A percentile compares a stretch with the other conserved stretches of the same genome.
Conservation (phyloP, 2,888 invertebrate species). For the Brassicogethes aeneus region DNA sequence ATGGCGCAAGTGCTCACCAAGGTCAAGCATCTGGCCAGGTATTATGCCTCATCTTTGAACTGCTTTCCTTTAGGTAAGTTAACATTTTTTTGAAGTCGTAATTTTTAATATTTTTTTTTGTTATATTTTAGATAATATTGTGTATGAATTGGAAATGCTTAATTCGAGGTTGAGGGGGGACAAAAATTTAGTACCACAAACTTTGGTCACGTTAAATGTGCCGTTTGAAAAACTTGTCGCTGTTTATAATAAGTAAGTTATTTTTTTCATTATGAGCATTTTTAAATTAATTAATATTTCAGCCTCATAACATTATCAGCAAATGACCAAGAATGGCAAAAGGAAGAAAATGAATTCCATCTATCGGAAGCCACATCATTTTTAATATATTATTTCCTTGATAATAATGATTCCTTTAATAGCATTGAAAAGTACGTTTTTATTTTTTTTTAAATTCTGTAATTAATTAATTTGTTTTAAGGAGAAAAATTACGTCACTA, state of each 20-base stretch:
- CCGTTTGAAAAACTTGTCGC: conserved; percentile 69
- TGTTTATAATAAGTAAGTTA: conserved; percentile 67
- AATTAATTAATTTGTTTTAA: conserved; percentile 40
- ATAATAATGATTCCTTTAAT: conserved; percentile 50
- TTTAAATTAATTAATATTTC: conserved; percentile 14
- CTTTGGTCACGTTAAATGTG: conserved; percentile 68
- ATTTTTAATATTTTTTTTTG: neutral
- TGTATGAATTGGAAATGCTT: conserved; percentile 68
- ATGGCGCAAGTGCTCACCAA: conserved; percentile 65
- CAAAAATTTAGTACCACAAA: conserved; percentile 66
- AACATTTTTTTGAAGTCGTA: neutral
- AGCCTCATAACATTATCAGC: conserved; percentile 59
- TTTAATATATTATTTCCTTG: conserved; percentile 61
- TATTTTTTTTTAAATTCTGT: conserved; percentile 3
- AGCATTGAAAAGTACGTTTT: conserved; percentile 41
- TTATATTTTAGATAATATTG: conserved; percentile 41
- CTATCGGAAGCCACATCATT: conserved; percentile 67
- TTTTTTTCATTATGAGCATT: conserved; percentile 6
- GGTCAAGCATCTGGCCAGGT: conserved; percentile 64
- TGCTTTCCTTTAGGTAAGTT: conserved; percentile 79
- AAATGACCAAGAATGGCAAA: conserved; percentile 80
- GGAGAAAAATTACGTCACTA: conserved; percentile 57
- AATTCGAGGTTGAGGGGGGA: conserved; percentile 64
- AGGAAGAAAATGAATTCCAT: conserved; percentile 78
- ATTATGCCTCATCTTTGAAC: conserved; percentile 72